A percentile compares a stretch with the other conserved stretches of the same genome.
phyloP scores from a whole-genome alignment of 2,888 invertebrate genomes.

The Cheilosia impressa region DNA sequence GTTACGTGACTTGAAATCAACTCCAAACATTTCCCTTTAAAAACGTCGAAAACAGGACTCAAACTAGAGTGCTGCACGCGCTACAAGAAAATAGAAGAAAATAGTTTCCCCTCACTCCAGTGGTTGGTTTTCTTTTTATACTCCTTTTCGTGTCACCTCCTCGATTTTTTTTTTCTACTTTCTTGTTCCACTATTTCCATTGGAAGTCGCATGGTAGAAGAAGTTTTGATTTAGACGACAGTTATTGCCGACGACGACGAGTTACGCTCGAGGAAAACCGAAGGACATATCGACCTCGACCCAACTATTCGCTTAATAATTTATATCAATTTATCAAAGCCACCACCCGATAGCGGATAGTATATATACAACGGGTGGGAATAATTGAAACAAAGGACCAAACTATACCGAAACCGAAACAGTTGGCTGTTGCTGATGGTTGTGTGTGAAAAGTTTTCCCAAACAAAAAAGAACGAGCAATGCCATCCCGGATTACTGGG shows the following conservation, averaged over 20 bases:
- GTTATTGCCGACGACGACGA: constrained; percentile 64
- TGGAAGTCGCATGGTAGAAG: constrained; percentile 46
- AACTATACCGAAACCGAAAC: constrained; percentile 42
- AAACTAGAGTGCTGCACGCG: constrained; percentile 20
- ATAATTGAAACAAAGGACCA: constrained; percentile 72
- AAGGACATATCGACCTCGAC: not conserved
- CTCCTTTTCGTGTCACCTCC: not conserved
- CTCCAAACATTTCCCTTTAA: constrained; percentile 43
- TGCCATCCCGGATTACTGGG: constrained; percentile 46
- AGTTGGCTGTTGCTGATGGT: constrained; percentile 1
- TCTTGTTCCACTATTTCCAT: not conserved
- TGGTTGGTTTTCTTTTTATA: not conserved
- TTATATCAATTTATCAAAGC: constrained; percentile 72
- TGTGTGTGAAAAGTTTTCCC: constrained; percentile 57
- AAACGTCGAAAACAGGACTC: constrained; percentile 23
- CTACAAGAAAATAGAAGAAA: constrained; percentile 26
- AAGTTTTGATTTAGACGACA: constrained; percentile 75
- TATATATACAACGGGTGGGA: constrained; percentile 25
- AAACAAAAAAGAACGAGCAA: constrained; percentile 21
- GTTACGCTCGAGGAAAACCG: constrained; percentile 31
- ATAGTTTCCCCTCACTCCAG: constrained; percentile 19
- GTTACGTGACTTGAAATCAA: constrained; percentile 71
- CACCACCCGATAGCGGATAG: constrained; percentile 7
- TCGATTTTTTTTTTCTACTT: not conserved
- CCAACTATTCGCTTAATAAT: constrained; percentile 62